Evolutionary conservation across 2,113 vertebrate genomes (phyloP).

Genomic region (Pelusios castaneus): DNA sequence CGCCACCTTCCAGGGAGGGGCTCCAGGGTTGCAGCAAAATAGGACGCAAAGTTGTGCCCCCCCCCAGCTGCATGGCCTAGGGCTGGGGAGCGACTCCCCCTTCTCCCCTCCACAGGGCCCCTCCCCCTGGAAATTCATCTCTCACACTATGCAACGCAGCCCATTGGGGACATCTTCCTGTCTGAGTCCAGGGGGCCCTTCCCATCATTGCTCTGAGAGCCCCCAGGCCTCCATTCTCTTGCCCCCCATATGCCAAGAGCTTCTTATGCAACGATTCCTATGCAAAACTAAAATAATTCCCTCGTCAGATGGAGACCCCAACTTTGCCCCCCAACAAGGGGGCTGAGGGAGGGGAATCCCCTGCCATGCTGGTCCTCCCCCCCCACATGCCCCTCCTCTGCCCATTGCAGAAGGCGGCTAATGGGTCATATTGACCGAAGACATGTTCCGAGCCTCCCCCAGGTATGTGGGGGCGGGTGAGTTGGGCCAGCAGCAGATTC

Average conservation of each 20-base stretch:
- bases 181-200: background rate
- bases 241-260: background rate
- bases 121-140: background rate
- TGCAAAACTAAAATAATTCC: background rate
- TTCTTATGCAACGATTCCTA: slow-evolving; percentile 31
- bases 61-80: background rate
- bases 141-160: slow-evolving; percentile 16
- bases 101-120: background rate
- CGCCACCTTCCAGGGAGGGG: no score
- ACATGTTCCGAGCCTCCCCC: no score
- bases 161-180: background rate
- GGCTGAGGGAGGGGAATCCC: background rate
- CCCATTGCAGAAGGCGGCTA: background rate
- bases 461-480: no score
- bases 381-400: background rate
- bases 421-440: background rate
- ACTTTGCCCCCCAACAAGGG: background rate
- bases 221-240: background rate
- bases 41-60: background rate
- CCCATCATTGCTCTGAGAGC: background rate
- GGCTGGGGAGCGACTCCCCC: no score
- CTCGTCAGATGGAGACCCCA: background rate
- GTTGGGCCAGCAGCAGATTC: no score
- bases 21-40: background rate
- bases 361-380: background rate